Conservation (phyloP, 1,140 invertebrate species). For the Trichomalopsis sarcophagae region DNA sequence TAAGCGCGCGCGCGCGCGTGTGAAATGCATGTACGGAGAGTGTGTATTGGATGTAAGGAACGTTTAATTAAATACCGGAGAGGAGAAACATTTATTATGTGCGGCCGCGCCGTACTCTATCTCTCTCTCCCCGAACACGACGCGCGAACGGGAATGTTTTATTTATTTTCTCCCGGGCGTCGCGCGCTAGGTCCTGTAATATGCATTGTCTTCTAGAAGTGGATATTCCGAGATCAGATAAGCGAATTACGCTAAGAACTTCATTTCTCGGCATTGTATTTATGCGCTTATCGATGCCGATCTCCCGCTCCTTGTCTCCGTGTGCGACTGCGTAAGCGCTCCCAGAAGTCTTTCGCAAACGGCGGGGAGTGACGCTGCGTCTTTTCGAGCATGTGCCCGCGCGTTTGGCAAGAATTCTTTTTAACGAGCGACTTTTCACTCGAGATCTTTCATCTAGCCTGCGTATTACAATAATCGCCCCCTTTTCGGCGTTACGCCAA, state of each 20-base stretch:
- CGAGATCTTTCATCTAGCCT: no score
- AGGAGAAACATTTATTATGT: conserved; percentile 22
- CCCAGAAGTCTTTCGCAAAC: conserved; percentile 5
- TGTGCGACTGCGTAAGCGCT: conserved; percentile 4
- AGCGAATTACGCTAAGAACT: conserved; percentile 47
- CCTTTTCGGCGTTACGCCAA: no score
- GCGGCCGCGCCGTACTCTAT: neutral
- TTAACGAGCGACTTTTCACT: no score
- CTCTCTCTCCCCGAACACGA: neutral
- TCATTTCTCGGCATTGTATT: conserved; percentile 48
- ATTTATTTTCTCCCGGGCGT: conserved; percentile 35
- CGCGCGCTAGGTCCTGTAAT: neutral
- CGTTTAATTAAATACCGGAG: conserved; percentile 46
- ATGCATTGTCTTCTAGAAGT: conserved; percentile 37
- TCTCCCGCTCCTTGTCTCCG: conserved; percentile 8
- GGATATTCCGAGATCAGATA: conserved; percentile 45
- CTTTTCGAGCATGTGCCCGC: neutral
- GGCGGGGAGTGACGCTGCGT: conserved; percentile 26
- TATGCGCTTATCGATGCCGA: conserved; percentile 27
- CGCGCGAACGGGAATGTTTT: conserved; percentile 40
- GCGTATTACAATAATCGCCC: no score
- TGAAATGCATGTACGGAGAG: neutral
- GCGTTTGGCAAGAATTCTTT: neutral
- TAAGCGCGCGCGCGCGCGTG: conserved; percentile 4
- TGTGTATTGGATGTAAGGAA: conserved; percentile 29